A percentile compares a stretch with the other conserved stretches of the same genome.
phyloP scores from a whole-genome alignment of 1,140 invertebrate genomes.

The Platyscapa corneri region DNA sequence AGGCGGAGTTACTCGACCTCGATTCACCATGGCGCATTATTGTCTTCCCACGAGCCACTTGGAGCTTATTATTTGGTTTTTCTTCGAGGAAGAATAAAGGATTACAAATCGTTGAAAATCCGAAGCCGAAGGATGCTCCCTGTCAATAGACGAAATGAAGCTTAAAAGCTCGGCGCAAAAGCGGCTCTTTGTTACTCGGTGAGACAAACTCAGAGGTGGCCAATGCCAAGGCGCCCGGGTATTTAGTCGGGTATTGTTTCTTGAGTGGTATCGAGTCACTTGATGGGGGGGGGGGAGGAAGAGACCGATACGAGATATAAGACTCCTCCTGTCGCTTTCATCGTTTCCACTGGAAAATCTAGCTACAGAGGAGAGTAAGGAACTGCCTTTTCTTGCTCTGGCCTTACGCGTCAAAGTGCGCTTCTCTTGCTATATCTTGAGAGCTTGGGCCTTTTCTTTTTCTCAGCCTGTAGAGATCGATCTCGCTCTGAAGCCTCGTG shows the following conservation, averaged over 20 bases:
- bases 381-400: not conserved
- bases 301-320: too few relatives aligned
- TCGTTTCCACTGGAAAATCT: not conserved
- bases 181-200: conserved; percentile 12
- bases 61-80: conserved; percentile 4
- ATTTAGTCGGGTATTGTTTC: conserved; percentile 45
- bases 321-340: too few relatives aligned
- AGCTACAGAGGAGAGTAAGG: not conserved
- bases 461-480: conserved; percentile 20
- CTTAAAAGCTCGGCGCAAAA: conserved; percentile 25
- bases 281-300: too few relatives aligned
- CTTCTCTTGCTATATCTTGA: not conserved
- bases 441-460: not conserved
- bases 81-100: not conserved
- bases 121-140: not conserved
- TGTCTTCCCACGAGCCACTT: not conserved
- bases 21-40: not conserved
- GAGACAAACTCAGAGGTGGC: not conserved
- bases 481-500: not conserved
- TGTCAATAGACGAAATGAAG: conserved; percentile 30
- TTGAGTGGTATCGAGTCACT: conserved; percentile 36
- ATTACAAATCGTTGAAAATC: too few relatives aligned
- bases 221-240: conserved; percentile 22
- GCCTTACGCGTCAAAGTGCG: not conserved
- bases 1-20: conserved; percentile 26